These are phyloP conservation scores for Lepidotrigona ventralis DNA, from an alignment of 1,140 invertebrate species.

Conservation along the genomic window DNA sequence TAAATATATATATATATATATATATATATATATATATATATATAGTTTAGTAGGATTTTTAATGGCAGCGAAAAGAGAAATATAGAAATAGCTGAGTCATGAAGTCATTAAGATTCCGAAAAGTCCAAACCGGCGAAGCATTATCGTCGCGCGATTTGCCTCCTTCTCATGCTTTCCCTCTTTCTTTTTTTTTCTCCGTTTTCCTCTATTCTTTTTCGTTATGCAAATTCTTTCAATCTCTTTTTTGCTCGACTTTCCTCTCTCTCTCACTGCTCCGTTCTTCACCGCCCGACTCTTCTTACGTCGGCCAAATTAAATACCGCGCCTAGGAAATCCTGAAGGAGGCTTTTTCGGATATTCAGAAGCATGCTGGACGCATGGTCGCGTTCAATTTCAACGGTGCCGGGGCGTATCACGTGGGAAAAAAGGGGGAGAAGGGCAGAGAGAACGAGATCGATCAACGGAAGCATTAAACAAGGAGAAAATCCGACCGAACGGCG, in stretches of 20 bases:
- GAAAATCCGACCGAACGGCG: slow-evolving; percentile 10
- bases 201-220: slow-evolving; percentile 12
- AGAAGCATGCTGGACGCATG: slow-evolving; percentile 57
- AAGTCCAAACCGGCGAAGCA: slow-evolving; percentile 52
- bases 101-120: slow-evolving; percentile 73
- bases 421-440: neutral
- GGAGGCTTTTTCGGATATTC: slow-evolving; percentile 58
- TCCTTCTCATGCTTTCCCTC: neutral
- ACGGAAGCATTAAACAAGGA: slow-evolving; percentile 16
- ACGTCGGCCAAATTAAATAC: slow-evolving; percentile 72
- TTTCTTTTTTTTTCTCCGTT: neutral
- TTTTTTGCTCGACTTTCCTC: neutral
- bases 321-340: slow-evolving; percentile 56
- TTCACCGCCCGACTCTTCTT: slow-evolving; percentile 48
- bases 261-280: slow-evolving; percentile 21
- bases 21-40: slow-evolving; percentile 71
- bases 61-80: slow-evolving; percentile 73
- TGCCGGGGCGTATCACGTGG: slow-evolving; percentile 27
- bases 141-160: slow-evolving; percentile 32
- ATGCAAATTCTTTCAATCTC: slow-evolving; percentile 19
- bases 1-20: neutral
- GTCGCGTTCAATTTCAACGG: slow-evolving; percentile 62
- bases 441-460: slow-evolving; percentile 18
- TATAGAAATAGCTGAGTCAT: slow-evolving; percentile 73
- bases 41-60: slow-evolving; percentile 77